phyloP scores from a whole-genome alignment of 2,797 vertebrate species.

The Bothrops alternatus region DNA sequence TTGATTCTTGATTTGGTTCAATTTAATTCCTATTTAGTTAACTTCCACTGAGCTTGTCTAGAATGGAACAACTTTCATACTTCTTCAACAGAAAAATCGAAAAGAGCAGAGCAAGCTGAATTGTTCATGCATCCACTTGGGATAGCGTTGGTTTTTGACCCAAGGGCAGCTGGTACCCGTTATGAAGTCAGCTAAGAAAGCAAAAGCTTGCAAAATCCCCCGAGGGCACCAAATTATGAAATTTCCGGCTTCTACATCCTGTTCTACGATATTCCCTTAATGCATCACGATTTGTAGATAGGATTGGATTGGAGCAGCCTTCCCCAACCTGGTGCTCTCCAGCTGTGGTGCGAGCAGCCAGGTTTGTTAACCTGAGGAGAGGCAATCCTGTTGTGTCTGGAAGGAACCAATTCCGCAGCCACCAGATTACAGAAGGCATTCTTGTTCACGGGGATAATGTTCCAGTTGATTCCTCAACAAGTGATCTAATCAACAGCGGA shows the following conservation, averaged over 20 bases:
- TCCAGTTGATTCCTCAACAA: background rate
- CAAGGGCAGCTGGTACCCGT: background rate
- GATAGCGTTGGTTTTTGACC: background rate
- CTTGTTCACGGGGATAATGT: background rate
- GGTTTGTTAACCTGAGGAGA: background rate
- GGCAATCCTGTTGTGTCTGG: background rate
- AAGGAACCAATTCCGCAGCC: background rate
- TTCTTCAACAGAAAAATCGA: constrained; percentile 55
- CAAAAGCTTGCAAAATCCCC: background rate
- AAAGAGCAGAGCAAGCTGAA: constrained; percentile 50
- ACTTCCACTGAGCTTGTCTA: background rate
- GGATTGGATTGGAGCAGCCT: background rate
- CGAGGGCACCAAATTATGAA: background rate
- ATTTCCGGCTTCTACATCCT: background rate
- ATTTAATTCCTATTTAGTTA: constrained; percentile 35
- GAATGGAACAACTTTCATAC: background rate
- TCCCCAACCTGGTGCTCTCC: background rate
- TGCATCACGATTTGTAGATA: too few relatives aligned
- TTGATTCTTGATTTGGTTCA: constrained; percentile 33
- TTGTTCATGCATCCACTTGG: constrained; percentile 20
- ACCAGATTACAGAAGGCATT: background rate
- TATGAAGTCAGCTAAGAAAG: background rate
- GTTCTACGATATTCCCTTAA: background rate
- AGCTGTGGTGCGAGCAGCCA: background rate
- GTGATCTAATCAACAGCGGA: background rate